Percentiles rank a stretch among this genome's conserved stretches.
These are phyloP conservation scores for Lineus longissimus DNA, from an alignment of 1,140 invertebrate species.

Conservation along the genomic window DNA sequence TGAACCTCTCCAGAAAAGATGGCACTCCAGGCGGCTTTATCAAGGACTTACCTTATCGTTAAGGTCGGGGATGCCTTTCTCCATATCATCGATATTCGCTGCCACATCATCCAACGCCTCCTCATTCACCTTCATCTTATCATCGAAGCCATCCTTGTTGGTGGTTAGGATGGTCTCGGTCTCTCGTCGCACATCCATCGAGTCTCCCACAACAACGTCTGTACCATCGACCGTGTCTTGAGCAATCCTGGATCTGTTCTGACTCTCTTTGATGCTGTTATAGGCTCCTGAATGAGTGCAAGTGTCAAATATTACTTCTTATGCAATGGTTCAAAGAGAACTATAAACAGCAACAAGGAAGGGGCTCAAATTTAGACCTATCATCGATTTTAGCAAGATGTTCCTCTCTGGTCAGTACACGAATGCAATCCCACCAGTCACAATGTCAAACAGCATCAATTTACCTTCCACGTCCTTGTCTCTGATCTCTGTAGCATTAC, in stretches of 20 bases:
- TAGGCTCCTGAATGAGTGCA: constrained; percentile 65
- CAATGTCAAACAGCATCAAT: too few relatives aligned
- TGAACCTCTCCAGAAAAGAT: too few relatives aligned
- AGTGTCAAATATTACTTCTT: not conserved
- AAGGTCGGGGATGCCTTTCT: constrained; percentile 72
- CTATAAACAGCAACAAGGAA: not conserved
- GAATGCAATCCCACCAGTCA: too few relatives aligned
- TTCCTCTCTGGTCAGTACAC: too few relatives aligned
- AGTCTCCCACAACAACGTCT: constrained; percentile 63
- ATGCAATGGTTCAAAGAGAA: not conserved
- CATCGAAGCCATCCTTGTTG: constrained; percentile 67
- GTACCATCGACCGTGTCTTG: constrained; percentile 61
- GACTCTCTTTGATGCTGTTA: constrained; percentile 80
- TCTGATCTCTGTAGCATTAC: constrained; percentile 84
- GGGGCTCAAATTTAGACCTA: not conserved
- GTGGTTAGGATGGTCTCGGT: constrained; percentile 72
- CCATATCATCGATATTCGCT: constrained; percentile 64
- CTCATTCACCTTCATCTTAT: constrained; percentile 63
- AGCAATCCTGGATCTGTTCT: constrained; percentile 64
- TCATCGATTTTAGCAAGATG: not conserved
- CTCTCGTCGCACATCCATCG: constrained; percentile 68
- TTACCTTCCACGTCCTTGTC: constrained; percentile 87
- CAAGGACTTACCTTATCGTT: constrained; percentile 63
- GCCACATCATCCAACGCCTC: constrained; percentile 65
- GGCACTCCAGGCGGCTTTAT: too few relatives aligned